Conservation (phyloP, 2,797 vertebrate genomes). For the Sebastes variabilis region DNA sequence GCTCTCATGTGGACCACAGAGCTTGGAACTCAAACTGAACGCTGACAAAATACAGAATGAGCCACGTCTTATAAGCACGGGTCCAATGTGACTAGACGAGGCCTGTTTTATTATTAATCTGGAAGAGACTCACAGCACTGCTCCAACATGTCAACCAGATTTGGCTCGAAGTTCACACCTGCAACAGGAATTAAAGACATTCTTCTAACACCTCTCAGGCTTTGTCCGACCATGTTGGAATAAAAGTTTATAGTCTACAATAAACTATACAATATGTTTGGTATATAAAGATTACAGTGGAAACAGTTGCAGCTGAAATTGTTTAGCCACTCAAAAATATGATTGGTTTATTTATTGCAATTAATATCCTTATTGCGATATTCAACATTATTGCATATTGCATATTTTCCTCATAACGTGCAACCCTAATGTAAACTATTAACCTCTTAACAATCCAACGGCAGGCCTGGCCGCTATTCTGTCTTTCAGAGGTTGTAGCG, state of each 20-base stretch:
- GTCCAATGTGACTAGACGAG: constrained; percentile 32
- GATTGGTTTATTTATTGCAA: too few species aligned
- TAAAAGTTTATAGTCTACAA: background rate
- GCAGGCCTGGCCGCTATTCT: too few species aligned
- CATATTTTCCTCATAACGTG: too few species aligned
- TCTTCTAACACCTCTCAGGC: background rate
- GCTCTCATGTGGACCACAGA: constrained; percentile 1
- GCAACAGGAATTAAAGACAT: constrained; percentile 19
- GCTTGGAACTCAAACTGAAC: constrained; percentile 15
- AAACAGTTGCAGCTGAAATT: background rate
- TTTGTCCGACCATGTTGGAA: background rate
- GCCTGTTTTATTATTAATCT: constrained; percentile 46
- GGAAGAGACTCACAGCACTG: background rate
- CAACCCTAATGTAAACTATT: too few species aligned
- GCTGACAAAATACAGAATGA: constrained; percentile 36
- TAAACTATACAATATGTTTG: background rate
- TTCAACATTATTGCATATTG: too few species aligned
- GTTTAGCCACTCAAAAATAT: background rate
- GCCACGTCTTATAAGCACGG: constrained; percentile 5
- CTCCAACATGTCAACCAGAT: constrained; percentile 34
- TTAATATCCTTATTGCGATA: too few species aligned
- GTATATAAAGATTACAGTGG: background rate
- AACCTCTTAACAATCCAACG: too few species aligned
- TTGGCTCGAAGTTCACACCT: constrained; percentile 50
- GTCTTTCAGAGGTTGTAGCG: too few species aligned